Conservation (phyloP, 2,888 invertebrate genomes). For the Apomyelois bistriatella region DNA sequence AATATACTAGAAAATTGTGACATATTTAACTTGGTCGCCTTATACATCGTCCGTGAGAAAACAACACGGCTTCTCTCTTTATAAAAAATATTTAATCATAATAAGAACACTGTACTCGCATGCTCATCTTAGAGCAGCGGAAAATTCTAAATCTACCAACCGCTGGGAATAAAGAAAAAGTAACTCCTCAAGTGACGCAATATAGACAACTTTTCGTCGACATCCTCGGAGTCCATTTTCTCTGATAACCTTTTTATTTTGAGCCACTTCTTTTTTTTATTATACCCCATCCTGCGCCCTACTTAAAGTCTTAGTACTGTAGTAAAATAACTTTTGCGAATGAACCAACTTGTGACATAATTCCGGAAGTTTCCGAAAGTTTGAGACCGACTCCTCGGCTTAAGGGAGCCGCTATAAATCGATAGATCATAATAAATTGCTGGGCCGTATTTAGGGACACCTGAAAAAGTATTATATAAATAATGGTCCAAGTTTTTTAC, state of each 20-base stretch:
- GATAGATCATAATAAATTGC: constrained; percentile 64
- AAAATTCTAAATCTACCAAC: neutral
- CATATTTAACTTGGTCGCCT: no score
- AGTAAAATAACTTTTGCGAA: constrained; percentile 62
- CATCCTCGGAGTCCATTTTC: constrained; percentile 10
- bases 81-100: no score
- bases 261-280: constrained; percentile 32
- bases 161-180: neutral
- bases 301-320: constrained; percentile 60
- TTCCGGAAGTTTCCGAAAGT: constrained; percentile 48
- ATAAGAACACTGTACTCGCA: no score
- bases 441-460: constrained; percentile 42
- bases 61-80: no score
- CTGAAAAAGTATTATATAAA: constrained; percentile 52
- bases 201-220: constrained; percentile 10
- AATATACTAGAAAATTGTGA: no score
- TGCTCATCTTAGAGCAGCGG: neutral
- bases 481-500: constrained; percentile 55
- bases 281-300: constrained; percentile 36
- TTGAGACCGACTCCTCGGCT: constrained; percentile 26
- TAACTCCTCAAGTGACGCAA: neutral
- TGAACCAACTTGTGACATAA: constrained; percentile 54
- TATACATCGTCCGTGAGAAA: no score
- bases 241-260: constrained; percentile 27
- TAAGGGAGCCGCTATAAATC: constrained; percentile 44